Evolutionary conservation across 2,113 vertebrate species (phyloP).

Genomic region (Otis tarda): DNA sequence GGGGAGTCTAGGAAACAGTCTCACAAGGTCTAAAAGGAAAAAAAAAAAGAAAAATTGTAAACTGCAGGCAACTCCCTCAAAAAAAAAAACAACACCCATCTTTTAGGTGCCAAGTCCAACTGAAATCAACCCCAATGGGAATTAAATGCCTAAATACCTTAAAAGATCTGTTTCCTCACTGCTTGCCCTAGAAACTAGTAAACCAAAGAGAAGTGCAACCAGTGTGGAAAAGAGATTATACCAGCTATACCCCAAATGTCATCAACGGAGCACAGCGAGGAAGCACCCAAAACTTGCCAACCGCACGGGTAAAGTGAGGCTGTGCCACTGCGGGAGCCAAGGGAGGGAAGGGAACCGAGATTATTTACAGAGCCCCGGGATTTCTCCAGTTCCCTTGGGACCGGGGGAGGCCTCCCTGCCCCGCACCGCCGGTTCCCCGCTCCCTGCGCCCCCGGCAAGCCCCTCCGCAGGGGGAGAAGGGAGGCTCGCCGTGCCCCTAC

Average conservation of each 20-base stretch:
- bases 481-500: no score
- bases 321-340: background rate
- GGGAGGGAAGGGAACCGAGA: rapidly evolving
- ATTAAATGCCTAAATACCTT: background rate
- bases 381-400: background rate
- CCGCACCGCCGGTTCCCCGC: background rate
- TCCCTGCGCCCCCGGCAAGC: background rate
- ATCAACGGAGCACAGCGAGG: rapidly evolving
- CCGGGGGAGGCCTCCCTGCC: background rate
- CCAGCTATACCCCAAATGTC: background rate
- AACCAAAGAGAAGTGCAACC: background rate
- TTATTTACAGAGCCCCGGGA: background rate
- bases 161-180: background rate
- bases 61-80: no score
- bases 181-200: background rate
- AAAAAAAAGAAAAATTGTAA: background rate
- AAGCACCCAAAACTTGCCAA: background rate
- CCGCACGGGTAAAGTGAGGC: background rate
- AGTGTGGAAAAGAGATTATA: rapidly evolving
- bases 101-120: background rate
- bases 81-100: no score
- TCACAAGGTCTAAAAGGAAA: background rate
- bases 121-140: background rate
- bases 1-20: background rate
- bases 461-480: background rate